These are phyloP conservation scores for Hyposmocoma kahamanoa DNA, from an alignment of 1,140 invertebrate species.

Conservation along the genomic window DNA sequence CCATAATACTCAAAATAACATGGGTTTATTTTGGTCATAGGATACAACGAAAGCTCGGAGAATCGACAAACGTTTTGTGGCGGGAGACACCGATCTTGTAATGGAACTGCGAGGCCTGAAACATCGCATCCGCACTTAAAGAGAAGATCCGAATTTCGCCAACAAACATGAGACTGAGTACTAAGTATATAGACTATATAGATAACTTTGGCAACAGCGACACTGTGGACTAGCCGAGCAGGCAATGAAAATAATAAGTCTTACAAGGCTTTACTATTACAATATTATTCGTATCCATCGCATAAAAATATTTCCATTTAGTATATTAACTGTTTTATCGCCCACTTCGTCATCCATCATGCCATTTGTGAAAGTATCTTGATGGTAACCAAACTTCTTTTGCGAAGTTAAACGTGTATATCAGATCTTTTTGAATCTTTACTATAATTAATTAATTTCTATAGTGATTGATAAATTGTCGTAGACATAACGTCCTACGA, in stretches of 20 bases:
- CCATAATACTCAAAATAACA: conserved; percentile 6
- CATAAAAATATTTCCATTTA: too few species aligned
- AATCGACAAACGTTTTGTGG: conserved; percentile 75
- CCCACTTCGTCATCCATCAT: neutral
- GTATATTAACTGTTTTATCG: neutral
- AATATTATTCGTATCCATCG: too few species aligned
- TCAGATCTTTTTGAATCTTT: conserved; percentile 49
- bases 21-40: conserved; percentile 34
- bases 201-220: conserved; percentile 47
- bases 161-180: conserved; percentile 70
- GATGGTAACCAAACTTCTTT: neutral
- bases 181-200: conserved; percentile 62
- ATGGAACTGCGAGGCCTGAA: conserved; percentile 75
- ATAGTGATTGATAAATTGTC: neutral
- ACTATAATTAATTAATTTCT: conserved; percentile 32
- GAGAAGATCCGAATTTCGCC: conserved; percentile 42
- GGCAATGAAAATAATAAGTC: conserved; percentile 46
- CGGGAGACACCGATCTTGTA: conserved; percentile 74
- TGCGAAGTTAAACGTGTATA: neutral
- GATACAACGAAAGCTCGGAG: conserved; percentile 39
- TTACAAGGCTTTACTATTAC: too few species aligned
- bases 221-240: conserved; percentile 29
- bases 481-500: neutral
- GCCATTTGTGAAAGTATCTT: neutral
- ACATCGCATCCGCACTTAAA: conserved; percentile 71